Conservation (phyloP, 1,140 invertebrate species). For the Eciton burchellii region DNA sequence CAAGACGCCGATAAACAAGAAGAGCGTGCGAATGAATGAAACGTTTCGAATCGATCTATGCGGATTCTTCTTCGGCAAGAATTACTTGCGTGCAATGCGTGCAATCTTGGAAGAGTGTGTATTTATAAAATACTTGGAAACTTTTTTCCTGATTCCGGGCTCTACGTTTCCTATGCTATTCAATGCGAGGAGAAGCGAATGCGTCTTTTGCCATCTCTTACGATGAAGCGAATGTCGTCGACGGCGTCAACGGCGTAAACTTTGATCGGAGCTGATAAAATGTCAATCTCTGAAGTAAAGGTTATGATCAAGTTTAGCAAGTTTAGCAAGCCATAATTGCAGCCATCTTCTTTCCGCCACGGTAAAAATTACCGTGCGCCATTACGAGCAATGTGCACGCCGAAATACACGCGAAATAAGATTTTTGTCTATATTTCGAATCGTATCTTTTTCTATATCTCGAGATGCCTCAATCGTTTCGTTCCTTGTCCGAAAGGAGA, state of each 20-base stretch:
- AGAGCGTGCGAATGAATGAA: background rate
- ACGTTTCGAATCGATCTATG: background rate
- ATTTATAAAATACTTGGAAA: constrained; percentile 1
- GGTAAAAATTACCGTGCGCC: background rate
- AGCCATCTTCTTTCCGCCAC: background rate
- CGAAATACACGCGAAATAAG: background rate
- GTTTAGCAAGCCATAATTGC: no score
- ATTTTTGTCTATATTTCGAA: background rate
- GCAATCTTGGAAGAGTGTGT: no score
- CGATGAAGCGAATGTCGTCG: background rate
- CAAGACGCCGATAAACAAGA: background rate
- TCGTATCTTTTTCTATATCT: background rate
- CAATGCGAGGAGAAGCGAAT: background rate
- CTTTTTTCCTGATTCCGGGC: background rate
- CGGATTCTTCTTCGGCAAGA: no score
- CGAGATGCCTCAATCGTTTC: background rate
- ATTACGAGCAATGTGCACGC: no score
- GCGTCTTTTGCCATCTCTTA: constrained; percentile 17
- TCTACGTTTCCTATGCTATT: constrained; percentile 7
- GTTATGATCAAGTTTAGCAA: background rate
- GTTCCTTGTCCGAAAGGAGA: background rate
- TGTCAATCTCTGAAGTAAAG: background rate
- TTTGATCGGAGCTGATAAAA: background rate
- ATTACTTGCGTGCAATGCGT: no score
- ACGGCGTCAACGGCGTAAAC: background rate